Conservation (phyloP, 1,140 invertebrate species). For the Lordiphosa mommai region DNA sequence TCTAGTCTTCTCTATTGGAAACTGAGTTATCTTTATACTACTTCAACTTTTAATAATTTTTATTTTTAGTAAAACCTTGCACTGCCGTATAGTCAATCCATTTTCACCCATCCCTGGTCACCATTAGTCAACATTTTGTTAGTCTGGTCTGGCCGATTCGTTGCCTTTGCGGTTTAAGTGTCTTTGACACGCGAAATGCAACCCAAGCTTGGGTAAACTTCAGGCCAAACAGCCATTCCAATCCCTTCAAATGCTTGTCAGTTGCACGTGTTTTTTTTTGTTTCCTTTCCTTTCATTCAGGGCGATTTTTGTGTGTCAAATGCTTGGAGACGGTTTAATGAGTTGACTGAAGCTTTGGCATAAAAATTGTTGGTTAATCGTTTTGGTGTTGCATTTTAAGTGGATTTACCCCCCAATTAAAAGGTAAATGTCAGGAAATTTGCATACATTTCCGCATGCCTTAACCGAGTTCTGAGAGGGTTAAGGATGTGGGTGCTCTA, state of each 20-base stretch:
- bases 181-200: slow-evolving; percentile 74
- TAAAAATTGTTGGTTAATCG: slow-evolving; percentile 42
- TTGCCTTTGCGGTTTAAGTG: slow-evolving; percentile 71
- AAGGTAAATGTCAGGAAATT: slow-evolving; percentile 23
- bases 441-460: slow-evolving; percentile 49
- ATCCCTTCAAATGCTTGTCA: slow-evolving; percentile 10
- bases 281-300: slow-evolving; percentile 4
- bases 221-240: slow-evolving; percentile 3
- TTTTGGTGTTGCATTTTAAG: slow-evolving; percentile 57
- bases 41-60: too few relatives aligned
- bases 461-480: neutral
- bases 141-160: slow-evolving; percentile 24
- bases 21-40: too few relatives aligned
- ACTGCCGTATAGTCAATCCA: too few relatives aligned
- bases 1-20: too few relatives aligned
- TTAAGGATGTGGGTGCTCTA: neutral
- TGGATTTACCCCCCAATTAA: slow-evolving; percentile 45
- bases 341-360: slow-evolving; percentile 24
- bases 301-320: slow-evolving; percentile 50
- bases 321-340: slow-evolving; percentile 56
- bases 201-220: slow-evolving; percentile 18
- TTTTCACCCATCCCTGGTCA: slow-evolving; percentile 24
- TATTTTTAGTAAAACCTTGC: too few relatives aligned
- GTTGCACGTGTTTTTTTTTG: slow-evolving; percentile 53
- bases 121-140: slow-evolving; percentile 24